Evolutionary conservation across 2,888 invertebrate genomes (phyloP), one percentile per base, ranked within the genome.

Genomic region (Hololepta plana): DNA sequence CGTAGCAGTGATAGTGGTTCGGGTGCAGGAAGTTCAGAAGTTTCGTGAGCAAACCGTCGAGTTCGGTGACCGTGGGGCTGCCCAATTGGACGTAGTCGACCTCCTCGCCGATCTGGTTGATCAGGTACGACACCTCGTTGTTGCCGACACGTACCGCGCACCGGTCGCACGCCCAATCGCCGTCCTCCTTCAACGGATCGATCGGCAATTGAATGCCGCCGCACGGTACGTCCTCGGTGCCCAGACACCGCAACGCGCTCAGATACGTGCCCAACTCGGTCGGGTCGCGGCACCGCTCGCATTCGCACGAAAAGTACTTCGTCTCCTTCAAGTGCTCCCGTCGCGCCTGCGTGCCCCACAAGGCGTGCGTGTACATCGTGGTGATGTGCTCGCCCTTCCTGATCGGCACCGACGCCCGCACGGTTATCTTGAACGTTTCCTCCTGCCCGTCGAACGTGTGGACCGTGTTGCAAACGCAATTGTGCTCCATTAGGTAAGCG

Each of bases 311-410:
- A 38, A 85, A 85, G 45, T 80, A 81, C 53, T 85, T 85, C 0
- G 79, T 76, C 32, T 74, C 67, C 36, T 62, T 59, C 12, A 85
- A 56, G 55, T 85, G 84, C 37, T 79, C 75, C 32, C 77, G 64
- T 35, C 87, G 63, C 17, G 74, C 71, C 46, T 74, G 72, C 0
- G 85, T 85, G 2, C 82, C 77, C 87, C 87, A 87, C 32, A 88
- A 52, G 6, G 81, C 79, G 44, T 87, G 84, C 4, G 84, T 82
- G 41, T 87, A 88, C 66, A 77, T 81, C 2, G 85, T 85, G 5
- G 71, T 67, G 15, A 88, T 61, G 44, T 82, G 75, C 20, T 72
- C 67, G 1, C 73, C 80, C 48, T 70, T 72, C 35, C 60, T 53
- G 13, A 82, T 68, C 1, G 70, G 60, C 9, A 69, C 50, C 1